These are phyloP conservation scores for Sebastolobus alascanus DNA, from an alignment of 2,797 vertebrate genomes.

Conservation along the genomic window DNA sequence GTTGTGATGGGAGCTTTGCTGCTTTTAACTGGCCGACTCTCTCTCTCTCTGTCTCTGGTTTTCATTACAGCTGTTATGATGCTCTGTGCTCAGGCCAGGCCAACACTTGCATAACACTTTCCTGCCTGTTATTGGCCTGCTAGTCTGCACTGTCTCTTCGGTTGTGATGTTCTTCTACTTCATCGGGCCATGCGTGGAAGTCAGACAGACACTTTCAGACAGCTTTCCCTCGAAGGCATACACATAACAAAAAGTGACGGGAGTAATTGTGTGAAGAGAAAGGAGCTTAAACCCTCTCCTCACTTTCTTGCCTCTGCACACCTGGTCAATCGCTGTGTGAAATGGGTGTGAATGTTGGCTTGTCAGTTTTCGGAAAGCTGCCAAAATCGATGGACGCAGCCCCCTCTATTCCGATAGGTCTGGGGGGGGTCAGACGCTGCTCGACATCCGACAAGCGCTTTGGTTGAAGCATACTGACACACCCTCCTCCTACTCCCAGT, in stretches of 20 bases:
- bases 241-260: neutral
- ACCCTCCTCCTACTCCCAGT: neutral
- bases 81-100: constrained; percentile 53
- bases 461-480: neutral
- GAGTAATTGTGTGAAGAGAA: neutral
- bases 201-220: constrained; percentile 4
- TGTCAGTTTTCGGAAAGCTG: neutral
- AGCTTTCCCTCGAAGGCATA: neutral
- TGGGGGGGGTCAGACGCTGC: neutral
- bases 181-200: neutral
- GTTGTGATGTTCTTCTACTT: constrained; percentile 14
- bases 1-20: constrained; percentile 41
- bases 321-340: neutral
- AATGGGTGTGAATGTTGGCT: neutral
- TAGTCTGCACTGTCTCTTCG: constrained; percentile 39
- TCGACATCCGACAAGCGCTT: neutral
- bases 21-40: constrained; percentile 43
- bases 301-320: neutral
- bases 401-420: neutral
- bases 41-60: constrained; percentile 67
- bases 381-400: neutral
- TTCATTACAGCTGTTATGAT: constrained; percentile 77
- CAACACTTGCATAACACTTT: constrained; percentile 71
- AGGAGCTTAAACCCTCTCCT: neutral
- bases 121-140: constrained; percentile 55